Evolutionary conservation across 2,113 vertebrate genomes (phyloP), one percentile per base, ranked within the genome.

Genomic region (Nettapus auritus): DNA sequence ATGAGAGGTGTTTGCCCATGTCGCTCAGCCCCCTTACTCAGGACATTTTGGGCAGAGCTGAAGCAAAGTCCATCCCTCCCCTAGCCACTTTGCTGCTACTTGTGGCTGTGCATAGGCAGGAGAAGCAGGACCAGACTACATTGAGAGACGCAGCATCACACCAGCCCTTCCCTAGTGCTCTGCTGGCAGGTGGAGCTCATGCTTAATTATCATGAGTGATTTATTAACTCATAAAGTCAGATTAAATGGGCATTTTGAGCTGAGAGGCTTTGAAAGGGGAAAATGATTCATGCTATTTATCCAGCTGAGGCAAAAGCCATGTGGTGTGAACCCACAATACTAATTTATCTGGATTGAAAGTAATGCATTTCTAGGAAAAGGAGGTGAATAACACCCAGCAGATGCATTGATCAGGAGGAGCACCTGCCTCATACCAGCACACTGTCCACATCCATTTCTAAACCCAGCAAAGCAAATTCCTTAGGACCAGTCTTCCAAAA

Each of bases 151-250:
- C 46, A 20, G 48, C 52, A 69, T 36, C 74, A 22, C 75, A 74
- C 6, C 59, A 46, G 29, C 6, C 13, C 48, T 89, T 84, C 82
- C 67, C 42, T 38, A 66, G 70, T 0, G 1, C 90, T 92, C 60
- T 84, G 68, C 63, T 85, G 80, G 96, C 85, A 94, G 68, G 23
- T 8, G 29, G 60, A 96, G 82, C 85, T 91, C 90, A 89, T 63
- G 56, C 80, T 89, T 95, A 94, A 96, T 96, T 96, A 96, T 87
- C 5, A 23, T 93, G 91, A 96, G 91, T 96, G 94, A 96, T 92
- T 95, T 96, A 97, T 94, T 96, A 96, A 96, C 87, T 90, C 92
- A 92, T 94, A 96, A 97, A 95, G 90, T 95, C 94, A 97, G 92
- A 94, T 94, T 95, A 97, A 96, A 93, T 59, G 90, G 80, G 75